Evolutionary conservation across 1,140 invertebrate species (phyloP), one percentile per base, ranked within the genome.

Genomic region (Heliconius nattereri): DNA sequence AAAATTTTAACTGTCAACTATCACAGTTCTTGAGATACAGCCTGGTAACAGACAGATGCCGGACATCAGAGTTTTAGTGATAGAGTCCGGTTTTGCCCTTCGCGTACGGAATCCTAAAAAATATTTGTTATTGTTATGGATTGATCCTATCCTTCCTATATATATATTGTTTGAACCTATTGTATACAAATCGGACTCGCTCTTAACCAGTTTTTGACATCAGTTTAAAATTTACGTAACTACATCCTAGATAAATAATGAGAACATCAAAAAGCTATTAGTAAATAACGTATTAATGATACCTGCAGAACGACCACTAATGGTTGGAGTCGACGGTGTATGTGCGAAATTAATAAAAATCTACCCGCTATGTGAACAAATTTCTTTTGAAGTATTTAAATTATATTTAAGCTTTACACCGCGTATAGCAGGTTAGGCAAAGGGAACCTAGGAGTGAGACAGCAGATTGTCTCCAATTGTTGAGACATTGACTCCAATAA

Each of bases 241-340:
- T 6, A 26, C 26, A 29, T 29, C 60, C 60, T 11, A 29, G 60
- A 66, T 66, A 29, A 66, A 66, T 66, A 66, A 66, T 66, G 23
- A 26, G 60, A 66, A 66, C 60, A 66, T 66, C 60, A 66, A 66
- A 66, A 66, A 66, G 60, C 60, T 66, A 66, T 66, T 66, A 66
- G 60, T 66, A 66, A 26, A 66, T 66, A 66, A 66, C n/a, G 23
- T 66, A 66, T 66, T 66, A 66, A 66, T 66, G 60, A 66, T 66
- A 66, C 60, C 60, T 66, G 60, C 60, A 66, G 60, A 29, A 29
- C 60, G 23, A 66, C 60, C 60, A 29, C 60, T 66, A 66, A 66
- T 66, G 26, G 60, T n/a, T 19, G 60, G 54, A 57, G 60, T 66
- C 60, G 5, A 66, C 60, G 26, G 26, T 66, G n/a, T 66, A 66